Base-by-base conservation (phyloP, 2,797 vertebrate species). In the Pseudocheirus occidentalis region DNA sequence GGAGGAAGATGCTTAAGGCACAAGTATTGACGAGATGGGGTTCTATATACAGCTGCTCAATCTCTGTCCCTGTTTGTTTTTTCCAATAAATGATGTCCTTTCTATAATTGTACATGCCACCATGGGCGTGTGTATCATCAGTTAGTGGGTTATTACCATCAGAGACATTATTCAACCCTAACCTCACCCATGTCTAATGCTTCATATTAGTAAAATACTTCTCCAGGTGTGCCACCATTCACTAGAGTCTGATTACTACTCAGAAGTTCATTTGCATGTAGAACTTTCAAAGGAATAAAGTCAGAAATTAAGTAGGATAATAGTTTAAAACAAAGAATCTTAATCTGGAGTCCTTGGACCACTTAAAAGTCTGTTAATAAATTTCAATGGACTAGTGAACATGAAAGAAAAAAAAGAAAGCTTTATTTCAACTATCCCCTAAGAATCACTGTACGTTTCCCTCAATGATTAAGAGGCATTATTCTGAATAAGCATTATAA, bases 201-300 rank as follows among this genome's bases (percentile, higher is more conserved):
- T 87, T 46, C 40, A 46, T 3, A 87, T 87, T 24, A 87, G 12
- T 24, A 46, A 46, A 46, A 40, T 46, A 46, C 40, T 27, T 21
- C 21, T 46, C 21, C 46, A 9, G 7, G 40, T 81, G 18, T 46
- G n/a, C 40, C 73, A 21, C 40, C n/a, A 81, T 46, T 46, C 40
- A 46, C 21, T 81, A 55, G 21, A 11, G 34, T 56, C 13, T 34
- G 1, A 56, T 95, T 94, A 93, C 91, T 18, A 89, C 5, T 46
- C 52, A 0, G 13, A 93, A 90, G 81, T 90, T 92, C 59, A 28
- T 56, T 62, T 95, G 58, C 95, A 13, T 0, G 91, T 94, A 94
- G 34, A 92, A 89, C 87, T 95, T 93, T 62, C 81, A 73, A 66
- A 62, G 40, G 92, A 93, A 92, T 56, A 59, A 94, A 81, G 7